Base-by-base conservation (phyloP, 1,140 invertebrate genomes). In the Drosophila seguyi region DNA sequence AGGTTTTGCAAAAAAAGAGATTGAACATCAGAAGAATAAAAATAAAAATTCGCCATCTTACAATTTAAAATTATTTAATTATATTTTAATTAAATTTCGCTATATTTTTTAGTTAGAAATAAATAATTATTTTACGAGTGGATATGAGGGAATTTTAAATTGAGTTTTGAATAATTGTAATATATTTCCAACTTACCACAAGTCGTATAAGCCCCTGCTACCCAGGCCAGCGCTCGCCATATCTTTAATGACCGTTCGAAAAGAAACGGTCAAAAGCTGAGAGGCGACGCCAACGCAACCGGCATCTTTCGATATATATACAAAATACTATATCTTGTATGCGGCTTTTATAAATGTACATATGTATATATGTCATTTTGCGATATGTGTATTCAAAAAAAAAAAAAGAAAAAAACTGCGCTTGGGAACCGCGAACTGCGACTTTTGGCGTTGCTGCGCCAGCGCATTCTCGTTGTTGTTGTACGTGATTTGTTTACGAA, bases 401-500 rank as follows among this genome's bases (percentile, higher is more conserved):
- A 57, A 68, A 68, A 61, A 79, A 66, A 80, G 66, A 6, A 68
- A 14, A 5, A 65, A 62, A 45, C 48, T 63, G 48, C 67, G 50
- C 52, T 55, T 55, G 34, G 52, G 52, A 55, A 55, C 50, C 31
- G 50, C 27, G 47, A 50, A 50, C 52, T 55, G 52, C 52, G 52
- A 55, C 52, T 55, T 55, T 55, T 59, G 47, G 39, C 38, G 53
- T 31, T 63, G 62, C 41, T 59, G 44, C 57, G 68, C 25, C 34
- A 58, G 66, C 61, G 60, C 25, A 47, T 71, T 50, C 27, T 71
- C 87, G 75, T 76, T 86, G 75, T 76, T 79, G 83, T 82, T 88
- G 75, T 59, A 87, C 84, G 83, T 87, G 83, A 87, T 87, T 88
- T 87, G 84, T 87, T 87, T 88, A 83, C 76, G 84, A 87, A 83